These are phyloP conservation scores for Scatophagus argus DNA, from an alignment of 2,113 vertebrate species.

Conservation along the genomic window DNA sequence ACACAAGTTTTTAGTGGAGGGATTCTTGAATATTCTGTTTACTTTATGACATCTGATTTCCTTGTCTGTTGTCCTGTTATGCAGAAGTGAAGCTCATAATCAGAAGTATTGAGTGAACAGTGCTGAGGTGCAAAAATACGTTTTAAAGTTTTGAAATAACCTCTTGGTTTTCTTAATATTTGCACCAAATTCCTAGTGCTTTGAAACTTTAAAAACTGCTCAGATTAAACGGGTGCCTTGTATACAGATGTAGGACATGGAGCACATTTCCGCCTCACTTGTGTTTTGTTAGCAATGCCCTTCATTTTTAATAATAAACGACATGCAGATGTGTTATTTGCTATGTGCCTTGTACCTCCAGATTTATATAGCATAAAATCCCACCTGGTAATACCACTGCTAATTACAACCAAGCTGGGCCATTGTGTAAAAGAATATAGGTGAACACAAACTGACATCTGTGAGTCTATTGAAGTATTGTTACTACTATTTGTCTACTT, in stretches of 20 bases:
- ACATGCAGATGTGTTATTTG: slow-evolving; percentile 1
- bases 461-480: background rate
- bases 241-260: no score
- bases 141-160: background rate
- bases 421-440: background rate
- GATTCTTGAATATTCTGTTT: no score
- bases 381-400: background rate
- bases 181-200: background rate
- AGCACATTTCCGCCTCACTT: no score
- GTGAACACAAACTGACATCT: slow-evolving; percentile 28
- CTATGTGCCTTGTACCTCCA: background rate
- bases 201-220: background rate
- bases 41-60: no score
- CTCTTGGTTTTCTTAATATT: background rate
- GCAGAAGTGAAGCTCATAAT: no score
- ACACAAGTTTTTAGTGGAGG: no score
- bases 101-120: no score
- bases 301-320: background rate
- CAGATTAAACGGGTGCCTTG: no score
- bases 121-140: no score
- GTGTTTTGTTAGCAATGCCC: background rate
- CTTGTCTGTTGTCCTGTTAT: no score
- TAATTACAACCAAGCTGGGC: no score
- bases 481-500: slow-evolving; percentile 11
- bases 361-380: background rate